Evolutionary conservation across 2,888 invertebrate genomes (phyloP).

Genomic region (Piscicola geometra): DNA sequence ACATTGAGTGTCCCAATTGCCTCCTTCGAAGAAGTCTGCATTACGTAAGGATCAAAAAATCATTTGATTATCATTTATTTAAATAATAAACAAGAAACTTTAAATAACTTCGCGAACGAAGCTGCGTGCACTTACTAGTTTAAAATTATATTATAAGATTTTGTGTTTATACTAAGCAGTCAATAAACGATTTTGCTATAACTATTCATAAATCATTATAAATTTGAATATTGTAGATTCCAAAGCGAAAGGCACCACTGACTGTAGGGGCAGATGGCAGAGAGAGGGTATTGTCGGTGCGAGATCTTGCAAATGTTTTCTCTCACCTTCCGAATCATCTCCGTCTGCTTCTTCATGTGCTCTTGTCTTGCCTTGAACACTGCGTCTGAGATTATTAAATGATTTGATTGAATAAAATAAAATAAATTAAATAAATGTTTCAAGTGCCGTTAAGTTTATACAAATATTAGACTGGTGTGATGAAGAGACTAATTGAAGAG

Average conservation of each 20-base stretch:
- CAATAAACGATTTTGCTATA: too few relatives aligned
- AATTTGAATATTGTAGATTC: too few relatives aligned
- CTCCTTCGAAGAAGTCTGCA: slow-evolving; percentile 28
- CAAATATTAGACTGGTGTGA: too few relatives aligned
- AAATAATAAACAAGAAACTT: background rate
- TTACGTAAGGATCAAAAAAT: background rate
- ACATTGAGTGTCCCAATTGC: slow-evolving; percentile 14
- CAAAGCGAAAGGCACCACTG: too few relatives aligned
- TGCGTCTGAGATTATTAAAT: background rate
- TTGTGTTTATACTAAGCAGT: too few relatives aligned
- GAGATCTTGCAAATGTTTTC: slow-evolving; percentile 28
- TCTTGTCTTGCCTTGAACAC: background rate
- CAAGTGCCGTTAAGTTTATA: too few relatives aligned
- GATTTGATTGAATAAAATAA: too few relatives aligned
- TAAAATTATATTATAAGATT: too few relatives aligned
- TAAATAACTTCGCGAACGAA: background rate
- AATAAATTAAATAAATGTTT: too few relatives aligned
- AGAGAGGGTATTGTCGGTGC: slow-evolving; percentile 35
- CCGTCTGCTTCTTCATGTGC: slow-evolving; percentile 5
- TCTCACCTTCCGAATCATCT: background rate
- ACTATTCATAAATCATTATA: too few relatives aligned
- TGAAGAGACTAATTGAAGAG: too few relatives aligned
- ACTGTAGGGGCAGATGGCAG: slow-evolving; percentile 36
- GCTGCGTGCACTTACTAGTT: too few relatives aligned
- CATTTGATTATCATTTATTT: background rate